Conservation (phyloP, 1,140 invertebrate genomes). For the Ladona fulva region DNA sequence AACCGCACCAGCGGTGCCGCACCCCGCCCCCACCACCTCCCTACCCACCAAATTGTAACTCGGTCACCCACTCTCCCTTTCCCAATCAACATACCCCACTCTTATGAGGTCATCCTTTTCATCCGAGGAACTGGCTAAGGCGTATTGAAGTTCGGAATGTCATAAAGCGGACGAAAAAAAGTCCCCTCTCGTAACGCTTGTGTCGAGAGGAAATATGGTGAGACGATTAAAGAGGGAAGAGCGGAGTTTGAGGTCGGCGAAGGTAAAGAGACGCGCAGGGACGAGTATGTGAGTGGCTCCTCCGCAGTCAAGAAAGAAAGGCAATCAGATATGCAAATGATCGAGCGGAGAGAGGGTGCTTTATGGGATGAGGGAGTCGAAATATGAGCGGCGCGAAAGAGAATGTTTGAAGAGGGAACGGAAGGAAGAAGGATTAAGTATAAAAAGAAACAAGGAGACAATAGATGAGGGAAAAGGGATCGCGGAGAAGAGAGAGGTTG, state of each 20-base stretch:
- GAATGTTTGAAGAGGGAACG: not conserved
- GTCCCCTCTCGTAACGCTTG: not conserved
- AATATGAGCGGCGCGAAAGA: not conserved
- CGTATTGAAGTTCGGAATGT: not conserved
- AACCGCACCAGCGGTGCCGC: too few species aligned
- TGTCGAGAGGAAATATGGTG: not conserved
- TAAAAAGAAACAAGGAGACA: too few species aligned
- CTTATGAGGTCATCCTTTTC: too few species aligned
- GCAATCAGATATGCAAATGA: not conserved
- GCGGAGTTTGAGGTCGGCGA: not conserved
- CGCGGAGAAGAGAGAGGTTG: too few species aligned
- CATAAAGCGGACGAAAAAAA: not conserved
- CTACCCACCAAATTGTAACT: not conserved
- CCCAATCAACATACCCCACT: too few species aligned
- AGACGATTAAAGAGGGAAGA: not conserved
- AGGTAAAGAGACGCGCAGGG: not conserved
- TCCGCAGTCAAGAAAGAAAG: too few species aligned
- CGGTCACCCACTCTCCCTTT: not conserved
- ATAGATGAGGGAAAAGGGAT: too few species aligned
- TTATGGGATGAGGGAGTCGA: not conserved
- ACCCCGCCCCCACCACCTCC: not conserved
- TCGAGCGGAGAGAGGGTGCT: not conserved
- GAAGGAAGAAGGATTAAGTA: too few species aligned
- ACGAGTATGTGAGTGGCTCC: too few species aligned
- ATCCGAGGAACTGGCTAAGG: too few species aligned